A percentile compares a stretch with the other conserved stretches of the same genome.
Evolutionary conservation across 2,113 vertebrate species (phyloP).

Genomic region (Amblyornis subalaris): DNA sequence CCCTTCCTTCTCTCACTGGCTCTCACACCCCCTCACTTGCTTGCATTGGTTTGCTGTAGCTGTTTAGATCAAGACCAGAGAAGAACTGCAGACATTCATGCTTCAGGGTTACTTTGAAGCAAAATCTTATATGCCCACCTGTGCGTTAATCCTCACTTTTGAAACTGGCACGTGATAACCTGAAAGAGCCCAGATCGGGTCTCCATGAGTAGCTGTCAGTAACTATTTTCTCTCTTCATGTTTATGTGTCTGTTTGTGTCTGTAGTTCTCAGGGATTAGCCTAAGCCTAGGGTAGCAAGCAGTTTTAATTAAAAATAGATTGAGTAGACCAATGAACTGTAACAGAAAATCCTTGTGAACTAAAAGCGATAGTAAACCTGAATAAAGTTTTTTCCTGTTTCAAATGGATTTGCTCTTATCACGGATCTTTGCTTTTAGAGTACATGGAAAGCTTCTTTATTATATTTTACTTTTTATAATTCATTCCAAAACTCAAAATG

Average conservation of each 20-base stretch:
- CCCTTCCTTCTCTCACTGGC: not conserved
- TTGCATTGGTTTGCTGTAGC: not conserved
- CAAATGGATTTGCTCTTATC: not conserved
- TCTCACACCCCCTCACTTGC: not conserved
- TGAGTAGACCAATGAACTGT: conserved; percentile 17
- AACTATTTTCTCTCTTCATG: conserved; percentile 18
- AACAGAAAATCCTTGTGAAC: conserved; percentile 24
- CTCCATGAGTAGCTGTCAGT: not conserved
- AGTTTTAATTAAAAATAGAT: conserved; percentile 70
- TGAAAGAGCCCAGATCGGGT: not conserved
- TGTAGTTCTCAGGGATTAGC: conserved; percentile 57
- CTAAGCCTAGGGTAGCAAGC: conserved; percentile 18
- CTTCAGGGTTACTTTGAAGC: not conserved
- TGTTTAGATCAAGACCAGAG: not conserved
- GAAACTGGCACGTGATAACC: not conserved
- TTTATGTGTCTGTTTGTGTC: not conserved
- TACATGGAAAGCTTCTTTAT: not conserved
- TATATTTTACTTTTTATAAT: not conserved
- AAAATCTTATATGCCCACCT: not conserved
- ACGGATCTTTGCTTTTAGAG: not conserved
- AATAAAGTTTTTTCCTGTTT: not conserved
- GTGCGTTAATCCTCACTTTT: not conserved
- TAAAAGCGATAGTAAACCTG: not conserved
- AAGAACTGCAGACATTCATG: not conserved
- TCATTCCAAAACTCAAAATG: not conserved